phyloP scores from a whole-genome alignment of 2,113 vertebrate genomes.

The Datnioides undecimradiatus region DNA sequence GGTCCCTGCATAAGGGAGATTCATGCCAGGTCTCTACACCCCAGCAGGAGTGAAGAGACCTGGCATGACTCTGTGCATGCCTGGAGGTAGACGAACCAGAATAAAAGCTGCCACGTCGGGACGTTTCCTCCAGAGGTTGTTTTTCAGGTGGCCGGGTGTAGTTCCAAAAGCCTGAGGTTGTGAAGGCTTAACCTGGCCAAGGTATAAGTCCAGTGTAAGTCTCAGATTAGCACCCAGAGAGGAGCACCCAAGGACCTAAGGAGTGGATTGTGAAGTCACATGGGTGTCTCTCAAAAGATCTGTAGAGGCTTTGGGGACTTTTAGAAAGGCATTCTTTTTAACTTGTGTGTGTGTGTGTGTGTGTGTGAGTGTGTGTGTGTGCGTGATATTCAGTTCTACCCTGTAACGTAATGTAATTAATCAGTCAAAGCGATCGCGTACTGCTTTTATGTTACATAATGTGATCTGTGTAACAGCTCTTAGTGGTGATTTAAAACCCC shows the following conservation, averaged over 20 bases:
- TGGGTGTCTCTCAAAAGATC: slow-evolving; percentile 42
- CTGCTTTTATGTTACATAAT: too few species aligned
- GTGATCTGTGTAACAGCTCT: neutral
- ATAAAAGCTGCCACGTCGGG: slow-evolving; percentile 41
- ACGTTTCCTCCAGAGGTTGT: slow-evolving; percentile 35
- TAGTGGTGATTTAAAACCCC: neutral
- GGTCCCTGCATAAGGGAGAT: slow-evolving; percentile 11
- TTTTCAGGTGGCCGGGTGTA: slow-evolving; percentile 47
- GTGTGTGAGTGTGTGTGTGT: neutral
- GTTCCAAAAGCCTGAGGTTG: slow-evolving; percentile 45
- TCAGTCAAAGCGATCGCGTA: too few species aligned
- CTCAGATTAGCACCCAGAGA: slow-evolving; percentile 39
- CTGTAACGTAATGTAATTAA: neutral
- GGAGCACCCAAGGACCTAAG: slow-evolving; percentile 14
- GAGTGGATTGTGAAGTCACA: neutral
- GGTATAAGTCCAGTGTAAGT: slow-evolving; percentile 24
- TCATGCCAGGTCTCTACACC: slow-evolving; percentile 21
- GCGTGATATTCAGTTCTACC: neutral
- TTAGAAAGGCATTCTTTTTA: slow-evolving; percentile 18
- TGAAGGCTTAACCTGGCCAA: slow-evolving; percentile 38
- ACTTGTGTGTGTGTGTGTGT: neutral
- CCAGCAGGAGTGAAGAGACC: slow-evolving; percentile 30
- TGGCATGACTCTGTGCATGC: slow-evolving; percentile 27
- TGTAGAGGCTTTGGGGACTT: slow-evolving; percentile 37
- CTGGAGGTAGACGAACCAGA: slow-evolving; percentile 42